These are phyloP conservation scores for Orbicella faveolata DNA, from an alignment of 64 coral and sea anemone genomes.

Conservation along the genomic window DNA sequence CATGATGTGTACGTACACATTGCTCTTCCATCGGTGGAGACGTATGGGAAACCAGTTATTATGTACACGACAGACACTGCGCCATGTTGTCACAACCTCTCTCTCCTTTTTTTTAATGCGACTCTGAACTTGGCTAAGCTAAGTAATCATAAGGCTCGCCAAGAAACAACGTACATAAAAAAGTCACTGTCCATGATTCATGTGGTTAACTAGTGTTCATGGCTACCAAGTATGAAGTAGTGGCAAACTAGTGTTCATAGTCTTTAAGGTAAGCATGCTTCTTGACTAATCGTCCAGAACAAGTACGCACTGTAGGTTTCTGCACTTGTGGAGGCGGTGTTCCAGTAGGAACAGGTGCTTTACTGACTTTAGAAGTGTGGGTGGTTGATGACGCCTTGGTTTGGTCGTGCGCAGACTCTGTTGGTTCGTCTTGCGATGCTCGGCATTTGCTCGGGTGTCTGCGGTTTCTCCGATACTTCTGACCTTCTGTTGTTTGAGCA, in stretches of 20 bases:
- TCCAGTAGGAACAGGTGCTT: not conserved
- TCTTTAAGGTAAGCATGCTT: not conserved
- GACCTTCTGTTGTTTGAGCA: not conserved
- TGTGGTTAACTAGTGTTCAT: not conserved
- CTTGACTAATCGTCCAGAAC: not conserved
- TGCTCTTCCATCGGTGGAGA: too few relatives aligned
- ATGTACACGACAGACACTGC: too few relatives aligned
- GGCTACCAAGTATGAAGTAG: not conserved
- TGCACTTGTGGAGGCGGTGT: not conserved
- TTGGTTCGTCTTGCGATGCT: not conserved
- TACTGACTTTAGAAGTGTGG: not conserved
- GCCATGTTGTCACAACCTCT: too few relatives aligned
- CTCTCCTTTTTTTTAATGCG: too few relatives aligned
- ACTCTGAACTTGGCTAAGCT: too few relatives aligned
- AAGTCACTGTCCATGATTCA: too few relatives aligned
- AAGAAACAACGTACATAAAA: too few relatives aligned
- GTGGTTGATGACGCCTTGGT: not conserved
- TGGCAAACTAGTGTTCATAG: not conserved
- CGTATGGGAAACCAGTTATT: too few relatives aligned
- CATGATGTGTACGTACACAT: too few relatives aligned
- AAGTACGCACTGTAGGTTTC: conserved; percentile 6
- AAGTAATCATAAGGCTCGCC: too few relatives aligned
- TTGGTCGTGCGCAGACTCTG: not conserved
- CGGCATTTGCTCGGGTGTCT: not conserved
- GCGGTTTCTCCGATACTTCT: not conserved